Conservation (phyloP, 2,888 invertebrate species). For the Ypsolopha sequella region DNA sequence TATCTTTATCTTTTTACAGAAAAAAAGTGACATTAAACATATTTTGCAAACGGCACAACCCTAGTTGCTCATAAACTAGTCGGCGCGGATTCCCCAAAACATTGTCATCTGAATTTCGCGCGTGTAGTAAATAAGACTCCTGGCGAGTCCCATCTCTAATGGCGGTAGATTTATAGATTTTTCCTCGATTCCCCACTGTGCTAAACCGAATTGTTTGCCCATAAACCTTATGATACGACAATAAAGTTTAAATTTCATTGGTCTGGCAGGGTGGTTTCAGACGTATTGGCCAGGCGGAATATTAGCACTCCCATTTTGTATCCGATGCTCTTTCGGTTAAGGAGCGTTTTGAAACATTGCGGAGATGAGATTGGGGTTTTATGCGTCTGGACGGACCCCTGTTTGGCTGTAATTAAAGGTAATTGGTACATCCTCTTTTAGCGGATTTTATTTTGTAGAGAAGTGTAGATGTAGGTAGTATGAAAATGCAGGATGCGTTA, state of each 20-base stretch:
- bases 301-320: conserved; percentile 67
- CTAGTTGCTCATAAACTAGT: conserved; percentile 47
- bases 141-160: conserved; percentile 62
- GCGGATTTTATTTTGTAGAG: background rate
- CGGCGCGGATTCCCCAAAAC: conserved; percentile 67
- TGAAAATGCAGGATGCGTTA: too few relatives aligned
- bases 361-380: conserved; percentile 1
- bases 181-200: conserved; percentile 62
- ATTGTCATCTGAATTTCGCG: conserved; percentile 71
- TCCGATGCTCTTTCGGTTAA: conserved; percentile 30
- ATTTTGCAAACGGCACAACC: conserved; percentile 28
- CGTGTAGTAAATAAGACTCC: conserved; percentile 70
- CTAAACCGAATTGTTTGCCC: conserved; percentile 14
- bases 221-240: background rate
- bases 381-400: conserved; percentile 3
- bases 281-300: conserved; percentile 63
- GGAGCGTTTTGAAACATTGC: background rate
- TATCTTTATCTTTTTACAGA: background rate
- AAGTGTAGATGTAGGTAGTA: too few relatives aligned
- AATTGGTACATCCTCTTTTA: background rate
- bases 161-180: conserved; percentile 72
- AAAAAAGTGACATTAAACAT: background rate
- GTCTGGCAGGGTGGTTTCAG: conserved; percentile 6
- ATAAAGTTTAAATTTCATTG: background rate
- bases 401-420: background rate